Evolutionary conservation across 2,797 vertebrate species (phyloP), one percentile per base, ranked within the genome.

Genomic region (Lindbergichthys nudifrons): DNA sequence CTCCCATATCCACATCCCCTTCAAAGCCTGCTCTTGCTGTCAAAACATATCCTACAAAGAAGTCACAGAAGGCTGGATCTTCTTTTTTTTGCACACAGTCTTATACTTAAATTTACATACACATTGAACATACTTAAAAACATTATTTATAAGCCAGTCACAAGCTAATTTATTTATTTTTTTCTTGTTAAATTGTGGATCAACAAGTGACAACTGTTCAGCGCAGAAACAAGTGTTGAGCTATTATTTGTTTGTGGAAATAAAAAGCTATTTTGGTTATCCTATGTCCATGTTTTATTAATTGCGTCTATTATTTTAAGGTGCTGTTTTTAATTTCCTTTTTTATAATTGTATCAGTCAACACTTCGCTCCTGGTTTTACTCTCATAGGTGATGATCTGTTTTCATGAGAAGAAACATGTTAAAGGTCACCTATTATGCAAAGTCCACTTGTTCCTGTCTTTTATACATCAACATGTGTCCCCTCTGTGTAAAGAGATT

Each of bases 91-190:
- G 14, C 42, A 13, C 54, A 65, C 43, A 15, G 56, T 75, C 21
- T 76, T 62, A 47, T 18, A 75, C 39, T 60, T 58, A 1, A 65
- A 54, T 52, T 70, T 11, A 65, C 13, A 32, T 43, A 10, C 67
- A 74, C 66, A 50, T 5, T 30, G 15, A 63, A 82, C n/a, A 30
- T 61, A 76, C 53, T 50, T 19, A 23, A 7, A 51, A 39, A 21
- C 21, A 70, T 90, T 89, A 92, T 93, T 88, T 82, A 70, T 77
- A 65, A 69, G 21, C 41, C 67, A 82, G 21, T 60, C 67, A 82
- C 23, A 62, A 64, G 2, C 15, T 80, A 84, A 82, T 82, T 81
- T 89, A 88, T 93, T 82, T 43, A 36, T 36, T 70, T 53, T 53
- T n/a, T 73, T 69, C 53, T 74, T 66, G 26, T 52, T 11, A 54